phyloP scores from a whole-genome alignment of 1,140 invertebrate genomes.

The Atta texana region DNA sequence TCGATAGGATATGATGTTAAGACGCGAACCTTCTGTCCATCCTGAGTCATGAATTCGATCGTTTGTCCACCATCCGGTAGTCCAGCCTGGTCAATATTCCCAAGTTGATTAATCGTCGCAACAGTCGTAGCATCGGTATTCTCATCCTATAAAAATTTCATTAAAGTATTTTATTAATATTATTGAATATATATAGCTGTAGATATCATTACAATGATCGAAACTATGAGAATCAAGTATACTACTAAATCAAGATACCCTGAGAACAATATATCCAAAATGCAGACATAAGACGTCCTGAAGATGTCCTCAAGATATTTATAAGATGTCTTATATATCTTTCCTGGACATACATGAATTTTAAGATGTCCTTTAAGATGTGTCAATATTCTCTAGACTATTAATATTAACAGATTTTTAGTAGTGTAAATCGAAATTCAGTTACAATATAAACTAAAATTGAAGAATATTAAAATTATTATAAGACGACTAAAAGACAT shows the following conservation, averaged over 20 bases:
- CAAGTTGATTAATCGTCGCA: slow-evolving; percentile 80
- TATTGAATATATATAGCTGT: background rate
- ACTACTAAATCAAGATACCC: background rate
- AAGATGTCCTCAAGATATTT: no score
- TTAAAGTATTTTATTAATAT: slow-evolving; percentile 44
- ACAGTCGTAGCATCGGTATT: slow-evolving; percentile 79
- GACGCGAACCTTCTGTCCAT: slow-evolving; percentile 86
- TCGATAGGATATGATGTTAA: slow-evolving; percentile 85
- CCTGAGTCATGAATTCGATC: slow-evolving; percentile 85
- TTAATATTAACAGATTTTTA: no score
- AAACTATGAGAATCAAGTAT: background rate
- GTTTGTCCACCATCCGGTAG: slow-evolving; percentile 81
- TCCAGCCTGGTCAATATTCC: slow-evolving; percentile 73
- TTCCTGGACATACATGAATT: no score
- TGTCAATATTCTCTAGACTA: no score
- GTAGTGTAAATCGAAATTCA: no score
- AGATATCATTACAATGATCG: slow-evolving; percentile 3
- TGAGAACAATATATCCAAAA: no score
- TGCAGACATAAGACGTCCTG: no score
- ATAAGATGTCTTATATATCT: no score
- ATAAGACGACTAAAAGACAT: no score
- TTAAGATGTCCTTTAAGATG: no score
- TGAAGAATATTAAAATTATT: no score
- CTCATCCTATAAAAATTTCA: slow-evolving; percentile 76
- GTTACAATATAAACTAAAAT: no score